phyloP scores from a whole-genome alignment of 1,140 invertebrate species.

The Octopus sinensis region DNA sequence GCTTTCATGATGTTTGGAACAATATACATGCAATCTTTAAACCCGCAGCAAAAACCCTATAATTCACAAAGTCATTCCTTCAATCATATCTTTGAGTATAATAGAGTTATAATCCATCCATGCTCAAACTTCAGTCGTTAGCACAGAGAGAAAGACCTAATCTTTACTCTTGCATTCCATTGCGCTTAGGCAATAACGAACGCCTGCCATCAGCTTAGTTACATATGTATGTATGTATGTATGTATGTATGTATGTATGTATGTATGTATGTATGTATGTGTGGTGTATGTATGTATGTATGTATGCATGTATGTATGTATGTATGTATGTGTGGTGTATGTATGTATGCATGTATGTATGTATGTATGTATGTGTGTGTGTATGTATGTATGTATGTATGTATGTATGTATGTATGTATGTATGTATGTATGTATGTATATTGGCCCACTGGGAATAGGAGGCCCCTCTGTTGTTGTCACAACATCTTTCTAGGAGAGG shows the following conservation, averaged over 20 bases:
- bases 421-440: constrained; percentile 19
- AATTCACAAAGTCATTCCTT: too few species aligned
- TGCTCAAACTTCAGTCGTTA: too few species aligned
- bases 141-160: too few species aligned
- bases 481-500: too few species aligned
- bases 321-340: constrained; percentile 17
- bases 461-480: constrained; percentile 12
- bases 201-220: not conserved
- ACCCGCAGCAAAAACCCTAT: too few species aligned
- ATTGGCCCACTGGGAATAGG: constrained; percentile 14
- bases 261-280: constrained; percentile 55
- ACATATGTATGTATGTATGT: constrained; percentile 20
- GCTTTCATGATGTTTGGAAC: too few species aligned
- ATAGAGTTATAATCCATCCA: too few species aligned
- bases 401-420: constrained; percentile 19
- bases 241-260: constrained; percentile 22
- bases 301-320: constrained; percentile 21
- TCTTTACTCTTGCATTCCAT: too few species aligned
- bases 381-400: constrained; percentile 22
- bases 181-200: too few species aligned
- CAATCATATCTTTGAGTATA: too few species aligned
- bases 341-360: constrained; percentile 20
- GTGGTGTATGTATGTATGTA: constrained; percentile 21
- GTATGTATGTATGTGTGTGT: constrained; percentile 23
- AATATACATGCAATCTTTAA: too few species aligned